These are phyloP conservation scores for Chromoteleia sp. DNA, from an alignment of 2,888 invertebrate species.

Conservation along the genomic window DNA sequence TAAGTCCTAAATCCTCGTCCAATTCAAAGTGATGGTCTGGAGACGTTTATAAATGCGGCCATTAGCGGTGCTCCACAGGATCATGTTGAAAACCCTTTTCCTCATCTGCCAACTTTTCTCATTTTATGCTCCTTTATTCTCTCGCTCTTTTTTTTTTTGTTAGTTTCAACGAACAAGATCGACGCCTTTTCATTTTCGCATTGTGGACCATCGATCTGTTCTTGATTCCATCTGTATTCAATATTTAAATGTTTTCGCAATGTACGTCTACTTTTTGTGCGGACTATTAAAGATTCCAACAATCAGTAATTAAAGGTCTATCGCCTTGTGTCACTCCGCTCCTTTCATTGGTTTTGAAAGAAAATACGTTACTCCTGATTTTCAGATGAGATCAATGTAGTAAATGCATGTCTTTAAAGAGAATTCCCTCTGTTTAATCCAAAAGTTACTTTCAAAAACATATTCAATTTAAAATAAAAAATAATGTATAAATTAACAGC, in stretches of 20 bases:
- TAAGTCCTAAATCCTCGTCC: conserved; percentile 38
- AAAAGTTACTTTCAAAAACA: no score
- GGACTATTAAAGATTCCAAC: conserved; percentile 36
- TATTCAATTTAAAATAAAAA: no score
- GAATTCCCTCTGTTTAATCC: conserved; percentile 1
- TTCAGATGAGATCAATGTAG: conserved; percentile 15
- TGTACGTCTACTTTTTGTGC: conserved; percentile 33
- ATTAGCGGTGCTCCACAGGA: conserved; percentile 56
- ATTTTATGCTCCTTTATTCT: conserved; percentile 34
- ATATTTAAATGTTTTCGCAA: conserved; percentile 56
- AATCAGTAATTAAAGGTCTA: conserved; percentile 45
- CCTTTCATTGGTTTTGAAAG: conserved; percentile 7
- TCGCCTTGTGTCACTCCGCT: conserved; percentile 28
- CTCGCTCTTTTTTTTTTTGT: conserved; percentile 24
- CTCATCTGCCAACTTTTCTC: conserved; percentile 53
- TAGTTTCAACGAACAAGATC: conserved; percentile 43
- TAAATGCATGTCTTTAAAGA: background rate
- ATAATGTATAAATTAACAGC: no score
- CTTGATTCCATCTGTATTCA: conserved; percentile 33
- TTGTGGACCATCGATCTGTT: conserved; percentile 52
- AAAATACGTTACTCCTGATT: conserved; percentile 21
- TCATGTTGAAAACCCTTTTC: conserved; percentile 45
- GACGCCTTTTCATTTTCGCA: conserved; percentile 43
- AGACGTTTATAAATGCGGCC: conserved; percentile 64
- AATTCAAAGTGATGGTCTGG: conserved; percentile 46